Conservation (phyloP, 2,888 invertebrate species). For the Epinotia brunnichana region DNA sequence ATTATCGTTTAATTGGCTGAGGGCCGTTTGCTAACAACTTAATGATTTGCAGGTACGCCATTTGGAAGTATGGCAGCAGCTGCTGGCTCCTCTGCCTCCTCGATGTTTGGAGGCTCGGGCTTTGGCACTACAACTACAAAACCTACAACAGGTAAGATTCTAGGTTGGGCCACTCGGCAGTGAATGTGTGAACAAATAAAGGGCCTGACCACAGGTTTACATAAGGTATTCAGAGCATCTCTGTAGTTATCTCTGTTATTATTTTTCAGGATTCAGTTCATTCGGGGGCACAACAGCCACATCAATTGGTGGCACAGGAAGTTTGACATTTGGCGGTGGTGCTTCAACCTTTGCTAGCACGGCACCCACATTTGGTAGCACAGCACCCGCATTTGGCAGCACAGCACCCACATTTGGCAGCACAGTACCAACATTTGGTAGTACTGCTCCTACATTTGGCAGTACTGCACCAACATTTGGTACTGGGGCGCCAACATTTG, state of each 20-base stretch:
- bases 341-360: too few relatives aligned
- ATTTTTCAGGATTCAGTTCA: conserved; percentile 65
- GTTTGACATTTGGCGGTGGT: too few relatives aligned
- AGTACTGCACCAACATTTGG: conserved; percentile 41
- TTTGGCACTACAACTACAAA: conserved; percentile 79
- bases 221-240: not conserved
- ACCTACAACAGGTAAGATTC: conserved; percentile 68
- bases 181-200: too few relatives aligned
- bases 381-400: too few relatives aligned
- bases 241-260: not conserved
- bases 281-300: too few relatives aligned
- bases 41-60: conserved; percentile 59
- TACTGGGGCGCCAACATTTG: conserved; percentile 17
- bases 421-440: conserved; percentile 66
- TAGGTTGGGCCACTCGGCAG: not conserved
- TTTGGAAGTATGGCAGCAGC: conserved; percentile 82
- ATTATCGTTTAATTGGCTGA: not conserved
- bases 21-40: not conserved
- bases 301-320: too few relatives aligned
- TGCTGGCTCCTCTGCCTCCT: conserved; percentile 79
- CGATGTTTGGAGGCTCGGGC: conserved; percentile 80
- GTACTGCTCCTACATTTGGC: conserved; percentile 51
- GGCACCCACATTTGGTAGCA: conserved; percentile 64
- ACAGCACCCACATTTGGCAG: conserved; percentile 60
- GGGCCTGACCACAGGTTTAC: too few relatives aligned